phyloP scores from a whole-genome alignment of 1,140 invertebrate genomes.

The Caenorhabditis remanei region DNA sequence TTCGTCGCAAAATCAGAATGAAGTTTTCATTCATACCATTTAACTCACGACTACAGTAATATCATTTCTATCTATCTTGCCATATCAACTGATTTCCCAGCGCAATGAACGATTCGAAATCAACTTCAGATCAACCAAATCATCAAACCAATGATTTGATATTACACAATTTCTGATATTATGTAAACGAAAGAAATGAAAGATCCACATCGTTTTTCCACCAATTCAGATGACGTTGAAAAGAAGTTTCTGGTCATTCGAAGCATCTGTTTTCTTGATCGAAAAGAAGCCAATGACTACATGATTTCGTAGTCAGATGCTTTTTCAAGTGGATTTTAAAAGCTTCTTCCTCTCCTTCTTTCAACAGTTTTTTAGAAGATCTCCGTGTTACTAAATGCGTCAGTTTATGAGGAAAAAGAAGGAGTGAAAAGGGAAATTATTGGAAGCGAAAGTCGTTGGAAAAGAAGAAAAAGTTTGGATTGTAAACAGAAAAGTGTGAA shows the following conservation, averaged over 20 bases:
- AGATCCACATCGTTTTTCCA: neutral
- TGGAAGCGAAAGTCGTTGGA: neutral
- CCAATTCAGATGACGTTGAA: neutral
- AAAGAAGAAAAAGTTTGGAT: neutral
- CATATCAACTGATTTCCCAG: no score
- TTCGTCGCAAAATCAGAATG: no score
- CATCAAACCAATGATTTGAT: neutral
- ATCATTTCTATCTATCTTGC: no score
- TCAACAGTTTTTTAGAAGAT: neutral
- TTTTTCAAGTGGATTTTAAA: slow-evolving; percentile 10
- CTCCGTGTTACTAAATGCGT: neutral
- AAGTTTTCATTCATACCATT: no score
- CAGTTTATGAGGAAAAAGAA: no score
- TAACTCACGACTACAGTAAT: no score
- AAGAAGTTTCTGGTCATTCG: neutral
- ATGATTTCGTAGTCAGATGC: neutral
- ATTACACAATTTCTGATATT: neutral
- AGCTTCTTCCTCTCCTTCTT: neutral
- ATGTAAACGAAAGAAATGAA: slow-evolving; percentile 41
- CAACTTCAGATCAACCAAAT: neutral
- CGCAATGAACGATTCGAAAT: no score
- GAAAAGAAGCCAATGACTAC: neutral
- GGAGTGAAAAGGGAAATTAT: no score
- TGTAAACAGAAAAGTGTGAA: neutral
- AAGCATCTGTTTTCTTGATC: slow-evolving; percentile 1